These are phyloP conservation scores for Paguma larvata DNA, from an alignment of 2,797 vertebrate species.

Conservation along the genomic window DNA sequence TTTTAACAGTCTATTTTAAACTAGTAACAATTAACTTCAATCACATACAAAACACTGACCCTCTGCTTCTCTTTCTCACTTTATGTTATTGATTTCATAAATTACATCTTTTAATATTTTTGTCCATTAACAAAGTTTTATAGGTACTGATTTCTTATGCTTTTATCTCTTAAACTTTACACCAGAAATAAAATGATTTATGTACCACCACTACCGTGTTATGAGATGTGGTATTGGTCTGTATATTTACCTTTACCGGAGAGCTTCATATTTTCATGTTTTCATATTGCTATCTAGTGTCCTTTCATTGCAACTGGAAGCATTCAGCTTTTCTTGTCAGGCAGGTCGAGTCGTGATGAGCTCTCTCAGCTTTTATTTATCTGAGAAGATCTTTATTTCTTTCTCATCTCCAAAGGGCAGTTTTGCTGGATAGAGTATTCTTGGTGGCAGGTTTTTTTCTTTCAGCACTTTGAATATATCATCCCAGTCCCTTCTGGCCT, in stretches of 20 bases:
- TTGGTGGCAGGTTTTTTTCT: neutral
- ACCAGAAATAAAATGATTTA: neutral
- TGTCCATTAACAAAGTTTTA: neutral
- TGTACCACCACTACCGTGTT: neutral
- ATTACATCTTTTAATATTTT: neutral
- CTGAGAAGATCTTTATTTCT: neutral
- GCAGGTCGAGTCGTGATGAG: too few species aligned
- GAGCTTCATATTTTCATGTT: neutral
- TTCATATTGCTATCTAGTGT: neutral
- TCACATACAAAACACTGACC: neutral
- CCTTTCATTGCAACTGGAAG: neutral
- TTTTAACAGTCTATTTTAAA: neutral
- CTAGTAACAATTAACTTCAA: neutral
- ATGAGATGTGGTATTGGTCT: neutral
- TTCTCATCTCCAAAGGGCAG: neutral
- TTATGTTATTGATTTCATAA: neutral
- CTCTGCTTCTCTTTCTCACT: neutral
- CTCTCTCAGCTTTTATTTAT: neutral
- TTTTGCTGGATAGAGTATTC: neutral
- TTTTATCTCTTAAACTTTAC: conserved; percentile 24
- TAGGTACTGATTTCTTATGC: neutral
- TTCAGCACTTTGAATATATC: neutral
- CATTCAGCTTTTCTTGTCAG: neutral
- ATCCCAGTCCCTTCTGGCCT: neutral
- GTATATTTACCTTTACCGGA: neutral